Base-by-base conservation (phyloP, 2,888 invertebrate genomes). In the Diplazon laetatorius region DNA sequence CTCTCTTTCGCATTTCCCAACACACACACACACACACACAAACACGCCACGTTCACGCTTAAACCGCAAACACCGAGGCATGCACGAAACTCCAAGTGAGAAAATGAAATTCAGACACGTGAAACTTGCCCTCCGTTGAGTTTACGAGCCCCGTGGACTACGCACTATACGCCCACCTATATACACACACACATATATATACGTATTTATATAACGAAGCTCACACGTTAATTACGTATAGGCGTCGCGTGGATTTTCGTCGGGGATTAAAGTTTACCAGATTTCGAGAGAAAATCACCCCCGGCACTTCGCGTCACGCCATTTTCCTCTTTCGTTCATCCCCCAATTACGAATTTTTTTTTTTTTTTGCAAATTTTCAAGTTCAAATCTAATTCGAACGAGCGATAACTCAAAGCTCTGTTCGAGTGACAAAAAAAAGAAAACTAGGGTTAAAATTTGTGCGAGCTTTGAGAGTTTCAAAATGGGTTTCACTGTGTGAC, bases 51-150 rank as follows among this genome's bases (percentile, higher is more conserved):
- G 52, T 71, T 63, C 48, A 74, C 80, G 80, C 68, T 71, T n/a
- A n/a, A 84, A 82, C 84, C 84, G 75, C 83, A 81, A 81, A 82
- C 84, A 82, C 72, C 71, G 75, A 75, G n/a, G 75, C 80, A 78
- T 79, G 79, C 81, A 76, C 76, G 76, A 80, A 82, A 78, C 80
- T 75, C 77, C 42, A 71, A 75, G 80, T 76, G 75, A 69, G 76
- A 78, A 70, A 80, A 76, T 78, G 82, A 82, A 85, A 83, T 84
- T 82, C 82, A 78, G 82, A 82, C 78, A 82, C 77, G 78, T 74
- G 71, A 75, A 84, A 84, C 80, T 85, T 83, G 80, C n/a, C n/a
- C 69, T 76, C 78, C 80, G 68, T 76, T 63, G 78, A 80, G 82
- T 82, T 82, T 78, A 78, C 78, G 78, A 78, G 59, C 48, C 75